Evolutionary conservation across 1,140 invertebrate species (phyloP), one percentile per base, ranked within the genome.

Genomic region (Sitodiplosis mosellana): DNA sequence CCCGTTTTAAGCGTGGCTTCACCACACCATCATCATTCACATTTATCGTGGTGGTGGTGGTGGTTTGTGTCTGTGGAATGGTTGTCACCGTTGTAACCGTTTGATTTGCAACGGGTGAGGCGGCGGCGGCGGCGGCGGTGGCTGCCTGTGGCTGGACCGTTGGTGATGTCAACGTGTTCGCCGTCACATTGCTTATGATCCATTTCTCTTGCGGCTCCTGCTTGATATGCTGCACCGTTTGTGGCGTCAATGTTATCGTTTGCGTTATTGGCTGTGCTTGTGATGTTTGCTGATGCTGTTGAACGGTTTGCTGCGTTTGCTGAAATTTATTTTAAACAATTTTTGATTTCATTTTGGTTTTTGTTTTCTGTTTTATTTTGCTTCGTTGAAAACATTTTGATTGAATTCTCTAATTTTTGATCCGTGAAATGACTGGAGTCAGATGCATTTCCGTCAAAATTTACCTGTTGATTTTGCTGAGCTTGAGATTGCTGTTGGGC

Each of bases 1-100:
- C 87, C 34, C 93, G 67, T 48, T 90, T 66, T 6, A 83, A 58
- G 18, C 81, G 63, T 2, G 70, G 71, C 53, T 75, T 76, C 0
- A 57, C 47, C 1, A 51, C 48, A 2, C 46, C 17, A 40, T 27
- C 15, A 36, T 63, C 56, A 50, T 52, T 60, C 43, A 46, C 52
- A 0, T 52, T 61, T 0, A 61, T 57, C 41, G 54, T 63, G 11
- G 60, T 54, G 51, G 56, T 63, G 0, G 59, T 51, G 17, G 53
- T 57, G 42, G 55, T 57, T 33, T 56, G 52, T 54, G 53, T 34
- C 54, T 53, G 45, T 59, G 58, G n/a, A 14, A 41, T 34, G 2
- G 41, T 50, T 51, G 46, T 53, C 50, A 52, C 48, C 8, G 52
- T 53, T 40, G 54, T 49, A 33, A 40, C 50, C 54, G 4, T 51